phyloP scores from a whole-genome alignment of 2,888 invertebrate species.

The Orthosia incerta region DNA sequence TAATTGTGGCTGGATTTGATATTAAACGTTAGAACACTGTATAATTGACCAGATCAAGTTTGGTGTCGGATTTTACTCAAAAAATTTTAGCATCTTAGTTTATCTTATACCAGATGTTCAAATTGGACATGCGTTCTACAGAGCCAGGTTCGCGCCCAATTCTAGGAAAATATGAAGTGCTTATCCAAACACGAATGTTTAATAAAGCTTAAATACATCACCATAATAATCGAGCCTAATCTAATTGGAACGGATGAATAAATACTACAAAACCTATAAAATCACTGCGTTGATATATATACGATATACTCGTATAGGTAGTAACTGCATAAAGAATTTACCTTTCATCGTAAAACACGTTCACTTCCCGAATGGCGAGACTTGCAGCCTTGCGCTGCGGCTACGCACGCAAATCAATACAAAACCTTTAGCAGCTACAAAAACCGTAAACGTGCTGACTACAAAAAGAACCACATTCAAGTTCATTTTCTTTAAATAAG shows the following conservation, averaged over 20 bases:
- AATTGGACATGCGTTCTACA: background rate
- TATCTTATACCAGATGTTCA: background rate
- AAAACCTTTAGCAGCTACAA: conserved; percentile 10
- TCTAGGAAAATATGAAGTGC: conserved; percentile 9
- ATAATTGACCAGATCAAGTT: conserved; percentile 12
- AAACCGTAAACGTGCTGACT: conserved; percentile 1
- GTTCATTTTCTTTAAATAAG: background rate
- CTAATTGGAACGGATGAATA: conserved; percentile 30
- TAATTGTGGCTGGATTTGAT: conserved; percentile 16
- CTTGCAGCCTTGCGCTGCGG: background rate
- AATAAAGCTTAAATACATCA: conserved; percentile 7
- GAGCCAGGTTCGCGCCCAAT: background rate
- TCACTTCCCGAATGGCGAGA: conserved; percentile 23
- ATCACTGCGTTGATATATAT: background rate
- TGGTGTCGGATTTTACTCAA: conserved; percentile 17
- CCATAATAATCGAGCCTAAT: conserved; percentile 14
- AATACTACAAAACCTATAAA: conserved; percentile 15
- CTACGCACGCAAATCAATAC: conserved; percentile 20
- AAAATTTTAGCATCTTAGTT: background rate
- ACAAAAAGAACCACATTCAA: conserved; percentile 1
- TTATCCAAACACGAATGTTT: conserved; percentile 12
- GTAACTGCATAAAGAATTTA: conserved; percentile 5
- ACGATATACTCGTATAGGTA: background rate
- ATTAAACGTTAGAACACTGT: background rate
- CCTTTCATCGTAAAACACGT: conserved; percentile 30